Evolutionary conservation across 2,888 invertebrate genomes (phyloP).

Genomic region (Fissipunctia ypsillon): DNA sequence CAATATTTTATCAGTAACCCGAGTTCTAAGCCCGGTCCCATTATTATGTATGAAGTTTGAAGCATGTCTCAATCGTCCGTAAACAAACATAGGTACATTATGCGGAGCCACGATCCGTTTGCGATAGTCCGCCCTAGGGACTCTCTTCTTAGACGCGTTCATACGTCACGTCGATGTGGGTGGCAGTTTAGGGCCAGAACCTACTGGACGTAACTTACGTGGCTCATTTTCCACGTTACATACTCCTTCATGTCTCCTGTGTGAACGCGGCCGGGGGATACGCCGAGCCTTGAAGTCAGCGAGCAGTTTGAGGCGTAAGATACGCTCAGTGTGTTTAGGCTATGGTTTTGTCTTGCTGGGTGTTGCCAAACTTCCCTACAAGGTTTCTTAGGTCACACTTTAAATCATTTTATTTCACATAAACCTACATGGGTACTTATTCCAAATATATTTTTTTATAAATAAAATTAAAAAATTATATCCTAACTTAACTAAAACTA

Average conservation of each 20-base stretch:
- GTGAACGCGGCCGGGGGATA: no score
- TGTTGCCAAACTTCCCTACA: background rate
- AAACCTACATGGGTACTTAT: no score
- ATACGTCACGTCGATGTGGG: constrained; percentile 19
- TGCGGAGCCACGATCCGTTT: constrained; percentile 68
- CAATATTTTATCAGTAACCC: constrained; percentile 72
- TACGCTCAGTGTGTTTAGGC: background rate
- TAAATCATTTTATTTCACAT: no score
- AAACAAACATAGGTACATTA: constrained; percentile 69
- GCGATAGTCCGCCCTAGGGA: constrained; percentile 45
- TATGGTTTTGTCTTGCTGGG: background rate
- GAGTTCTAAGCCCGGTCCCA: constrained; percentile 71
- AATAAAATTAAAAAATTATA: no score
- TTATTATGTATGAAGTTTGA: constrained; percentile 74
- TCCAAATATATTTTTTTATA: no score
- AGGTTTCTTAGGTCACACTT: background rate
- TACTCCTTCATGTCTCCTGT: no score
- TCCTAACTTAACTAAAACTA: no score
- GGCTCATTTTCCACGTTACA: background rate
- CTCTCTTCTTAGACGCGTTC: constrained; percentile 53
- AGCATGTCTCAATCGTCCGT: constrained; percentile 74
- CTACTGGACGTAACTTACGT: background rate
- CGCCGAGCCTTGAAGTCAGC: no score
- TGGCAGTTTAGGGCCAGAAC: background rate
- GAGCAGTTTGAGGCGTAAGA: background rate